Evolutionary conservation across 1,140 invertebrate genomes (phyloP).

Genomic region (Nephotettix cincticeps): DNA sequence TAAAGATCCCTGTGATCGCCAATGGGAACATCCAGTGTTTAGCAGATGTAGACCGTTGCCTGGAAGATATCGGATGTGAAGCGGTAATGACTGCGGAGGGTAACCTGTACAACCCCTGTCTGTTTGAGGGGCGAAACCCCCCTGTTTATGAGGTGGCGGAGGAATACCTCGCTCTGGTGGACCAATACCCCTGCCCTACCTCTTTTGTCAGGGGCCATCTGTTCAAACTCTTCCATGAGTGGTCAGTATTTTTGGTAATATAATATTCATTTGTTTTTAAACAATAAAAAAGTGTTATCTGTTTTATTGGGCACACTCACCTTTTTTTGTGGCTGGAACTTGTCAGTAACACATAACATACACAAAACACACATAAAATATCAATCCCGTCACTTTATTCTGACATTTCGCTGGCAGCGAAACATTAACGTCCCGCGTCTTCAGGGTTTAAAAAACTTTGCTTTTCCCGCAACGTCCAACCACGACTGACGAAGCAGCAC

Average conservation of each 20-base stretch:
- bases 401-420: too few relatives aligned
- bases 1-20: conserved; percentile 92
- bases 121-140: conserved; percentile 77
- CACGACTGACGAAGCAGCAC: too few relatives aligned
- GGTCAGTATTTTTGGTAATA: conserved; percentile 59
- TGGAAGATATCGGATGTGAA: conserved; percentile 82
- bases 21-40: conserved; percentile 97
- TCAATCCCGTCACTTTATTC: too few relatives aligned
- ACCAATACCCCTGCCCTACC: conserved; percentile 83
- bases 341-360: too few relatives aligned
- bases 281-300: background rate
- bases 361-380: too few relatives aligned
- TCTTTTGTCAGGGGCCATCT: conserved; percentile 92
- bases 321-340: too few relatives aligned
- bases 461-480: too few relatives aligned
- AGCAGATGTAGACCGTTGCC: conserved; percentile 82
- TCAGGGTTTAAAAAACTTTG: too few relatives aligned
- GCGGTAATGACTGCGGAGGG: conserved; percentile 93
- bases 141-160: conserved; percentile 84
- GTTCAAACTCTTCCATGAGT: conserved; percentile 96
- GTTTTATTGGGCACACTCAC: too few relatives aligned
- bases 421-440: too few relatives aligned
- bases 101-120: conserved; percentile 90
- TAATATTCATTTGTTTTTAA: background rate
- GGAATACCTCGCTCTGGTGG: conserved; percentile 86